Percentiles rank a stretch among this genome's conserved stretches.
These are phyloP conservation scores for Anaspis maculata DNA, from an alignment of 2,888 invertebrate species.

Conservation along the genomic window DNA sequence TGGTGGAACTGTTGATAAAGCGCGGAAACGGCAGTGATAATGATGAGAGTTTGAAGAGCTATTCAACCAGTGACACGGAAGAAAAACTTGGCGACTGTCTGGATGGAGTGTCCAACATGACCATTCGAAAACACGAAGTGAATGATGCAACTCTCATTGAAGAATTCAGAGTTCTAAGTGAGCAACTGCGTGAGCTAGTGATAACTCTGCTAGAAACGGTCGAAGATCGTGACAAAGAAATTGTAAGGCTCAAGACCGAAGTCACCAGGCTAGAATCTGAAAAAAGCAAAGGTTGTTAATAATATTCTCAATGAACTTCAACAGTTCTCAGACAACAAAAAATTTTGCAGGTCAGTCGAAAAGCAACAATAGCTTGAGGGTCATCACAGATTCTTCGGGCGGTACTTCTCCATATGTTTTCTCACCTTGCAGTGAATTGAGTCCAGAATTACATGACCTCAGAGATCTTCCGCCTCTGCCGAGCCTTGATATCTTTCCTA, in stretches of 20 bases:
- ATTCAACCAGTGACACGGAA: constrained; percentile 15
- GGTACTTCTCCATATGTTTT: constrained; percentile 41
- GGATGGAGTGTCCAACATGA: constrained; percentile 19
- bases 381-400: constrained; percentile 37
- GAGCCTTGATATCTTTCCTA: too few species aligned
- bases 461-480: constrained; percentile 42
- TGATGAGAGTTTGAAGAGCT: constrained; percentile 12
- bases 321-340: too few species aligned
- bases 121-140: constrained; percentile 48
- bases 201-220: constrained; percentile 55
- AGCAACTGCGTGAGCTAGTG: constrained; percentile 50
- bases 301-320: too few species aligned
- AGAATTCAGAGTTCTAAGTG: constrained; percentile 57
- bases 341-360: constrained; percentile 27
- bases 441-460: constrained; percentile 33
- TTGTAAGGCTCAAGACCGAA: constrained; percentile 49
- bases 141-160: constrained; percentile 55
- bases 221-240: constrained; percentile 58
- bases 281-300: constrained; percentile 36
- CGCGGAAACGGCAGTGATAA: constrained; percentile 12
- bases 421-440: constrained; percentile 39
- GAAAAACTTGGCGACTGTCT: constrained; percentile 25
- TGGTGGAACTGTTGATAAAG: constrained; percentile 34
- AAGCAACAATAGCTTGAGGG: constrained; percentile 30
- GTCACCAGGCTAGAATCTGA: constrained; percentile 51